phyloP scores from a whole-genome alignment of 2,888 invertebrate species.

The Cephus pulcher region DNA sequence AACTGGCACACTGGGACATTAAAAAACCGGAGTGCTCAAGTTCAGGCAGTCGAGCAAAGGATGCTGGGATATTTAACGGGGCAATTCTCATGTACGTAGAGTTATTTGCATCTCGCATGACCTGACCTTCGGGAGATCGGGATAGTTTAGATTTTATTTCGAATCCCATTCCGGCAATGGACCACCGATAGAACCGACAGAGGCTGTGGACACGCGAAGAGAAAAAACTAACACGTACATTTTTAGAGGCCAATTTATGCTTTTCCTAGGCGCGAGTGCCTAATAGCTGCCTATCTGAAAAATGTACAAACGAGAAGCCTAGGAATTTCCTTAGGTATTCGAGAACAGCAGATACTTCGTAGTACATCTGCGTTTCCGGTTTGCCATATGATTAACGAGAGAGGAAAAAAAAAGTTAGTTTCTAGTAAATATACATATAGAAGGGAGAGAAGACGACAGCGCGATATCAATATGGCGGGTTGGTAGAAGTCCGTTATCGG shows the following conservation, averaged over 20 bases:
- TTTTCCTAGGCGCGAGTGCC: background rate
- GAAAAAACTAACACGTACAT: background rate
- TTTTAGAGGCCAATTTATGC: too few species aligned
- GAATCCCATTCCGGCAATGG: background rate
- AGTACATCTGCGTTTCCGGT: too few species aligned
- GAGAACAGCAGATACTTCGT: too few species aligned
- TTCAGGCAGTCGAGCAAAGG: background rate
- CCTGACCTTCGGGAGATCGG: background rate
- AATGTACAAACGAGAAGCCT: background rate
- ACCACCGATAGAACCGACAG: background rate
- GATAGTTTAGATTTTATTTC: background rate
- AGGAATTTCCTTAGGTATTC: too few species aligned
- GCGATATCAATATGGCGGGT: too few species aligned
- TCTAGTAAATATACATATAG: too few species aligned
- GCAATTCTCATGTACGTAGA: background rate
- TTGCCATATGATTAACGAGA: too few species aligned
- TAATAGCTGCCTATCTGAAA: background rate
- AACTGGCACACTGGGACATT: too few species aligned
- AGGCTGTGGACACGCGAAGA: background rate
- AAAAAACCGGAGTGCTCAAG: too few species aligned
- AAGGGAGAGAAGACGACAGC: too few species aligned
- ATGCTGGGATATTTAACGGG: background rate
- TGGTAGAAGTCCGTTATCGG: conserved; percentile 37
- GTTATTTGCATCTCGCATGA: background rate
- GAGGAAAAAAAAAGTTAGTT: too few species aligned